A percentile compares a stretch with the other conserved stretches of the same genome.
Evolutionary conservation across 2,113 vertebrate genomes (phyloP).

Genomic region (Gobiocypris rarus): DNA sequence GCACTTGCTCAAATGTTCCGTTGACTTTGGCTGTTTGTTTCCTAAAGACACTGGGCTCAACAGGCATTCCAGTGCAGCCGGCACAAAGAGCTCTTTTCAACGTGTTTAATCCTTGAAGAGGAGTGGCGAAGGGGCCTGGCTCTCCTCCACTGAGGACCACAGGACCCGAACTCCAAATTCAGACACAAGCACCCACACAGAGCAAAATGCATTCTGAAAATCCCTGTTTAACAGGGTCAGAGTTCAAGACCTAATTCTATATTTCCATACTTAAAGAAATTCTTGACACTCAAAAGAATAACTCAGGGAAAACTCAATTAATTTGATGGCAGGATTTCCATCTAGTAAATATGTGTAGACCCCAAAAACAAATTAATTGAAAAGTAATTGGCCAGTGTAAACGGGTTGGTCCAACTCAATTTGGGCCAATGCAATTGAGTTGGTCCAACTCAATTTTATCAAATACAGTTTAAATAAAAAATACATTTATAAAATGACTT

Average conservation of each 20-base stretch:
- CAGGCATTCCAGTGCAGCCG: constrained; percentile 62
- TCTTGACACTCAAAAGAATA: no score
- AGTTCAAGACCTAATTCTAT: background rate
- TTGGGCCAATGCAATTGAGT: no score
- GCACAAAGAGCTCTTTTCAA: constrained; percentile 74
- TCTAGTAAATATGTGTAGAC: no score
- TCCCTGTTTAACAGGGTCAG: background rate
- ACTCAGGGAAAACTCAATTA: no score
- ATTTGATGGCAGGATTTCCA: no score
- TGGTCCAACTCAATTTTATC: no score
- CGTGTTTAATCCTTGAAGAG: constrained; percentile 63
- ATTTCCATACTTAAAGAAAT: background rate
- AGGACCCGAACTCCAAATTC: constrained; percentile 5
- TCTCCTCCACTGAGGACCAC: constrained; percentile 49
- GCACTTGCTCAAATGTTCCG: constrained; percentile 67
- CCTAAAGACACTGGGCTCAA: constrained; percentile 65
- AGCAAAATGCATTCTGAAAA: constrained; percentile 6
- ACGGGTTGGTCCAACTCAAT: no score
- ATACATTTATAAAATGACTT: no score
- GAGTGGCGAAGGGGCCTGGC: constrained; percentile 60
- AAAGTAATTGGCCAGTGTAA: no score
- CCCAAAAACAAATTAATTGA: no score
- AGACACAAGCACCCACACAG: constrained; percentile 22
- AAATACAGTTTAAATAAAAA: no score
- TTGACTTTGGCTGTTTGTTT: constrained; percentile 72